Percentiles rank a stretch among this genome's conserved stretches.
Evolutionary conservation across 2,113 vertebrate genomes (phyloP).

Genomic region (Ciconia stormi): DNA sequence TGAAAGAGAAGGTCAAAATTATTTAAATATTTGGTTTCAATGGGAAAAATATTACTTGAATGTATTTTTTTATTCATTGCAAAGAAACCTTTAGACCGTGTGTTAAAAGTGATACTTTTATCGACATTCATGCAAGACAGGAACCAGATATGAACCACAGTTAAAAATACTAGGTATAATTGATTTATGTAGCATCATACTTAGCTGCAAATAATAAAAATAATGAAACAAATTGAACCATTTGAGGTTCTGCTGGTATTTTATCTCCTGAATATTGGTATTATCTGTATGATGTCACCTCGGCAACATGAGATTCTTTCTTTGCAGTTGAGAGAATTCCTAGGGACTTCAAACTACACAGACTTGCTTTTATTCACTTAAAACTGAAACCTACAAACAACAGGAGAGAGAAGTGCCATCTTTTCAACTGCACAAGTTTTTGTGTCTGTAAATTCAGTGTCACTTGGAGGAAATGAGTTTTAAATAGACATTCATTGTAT

Average conservation of each 20-base stretch:
- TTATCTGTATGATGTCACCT: background rate
- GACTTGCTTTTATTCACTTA: background rate
- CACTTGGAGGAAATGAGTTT: background rate
- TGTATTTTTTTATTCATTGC: background rate
- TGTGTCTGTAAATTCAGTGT: background rate
- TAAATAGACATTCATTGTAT: background rate
- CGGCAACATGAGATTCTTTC: background rate
- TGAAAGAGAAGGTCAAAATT: background rate
- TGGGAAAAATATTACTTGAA: background rate
- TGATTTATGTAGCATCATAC: background rate
- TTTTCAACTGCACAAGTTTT: background rate
- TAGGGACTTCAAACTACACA: conserved; percentile 1
- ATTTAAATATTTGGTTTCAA: conserved; percentile 29
- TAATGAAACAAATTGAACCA: background rate
- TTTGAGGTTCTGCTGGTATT: background rate
- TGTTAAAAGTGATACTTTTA: background rate
- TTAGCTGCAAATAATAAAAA: background rate
- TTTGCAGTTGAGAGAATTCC: background rate
- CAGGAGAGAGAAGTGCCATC: background rate
- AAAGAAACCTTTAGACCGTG: background rate
- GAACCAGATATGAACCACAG: background rate
- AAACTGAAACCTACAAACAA: background rate
- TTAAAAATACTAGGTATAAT: background rate
- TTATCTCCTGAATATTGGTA: background rate
- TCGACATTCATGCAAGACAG: background rate